A percentile compares a stretch with the other conserved stretches of the same genome.
Conservation (phyloP, 2,797 vertebrate genomes). For the Sebastes oblongus region DNA sequence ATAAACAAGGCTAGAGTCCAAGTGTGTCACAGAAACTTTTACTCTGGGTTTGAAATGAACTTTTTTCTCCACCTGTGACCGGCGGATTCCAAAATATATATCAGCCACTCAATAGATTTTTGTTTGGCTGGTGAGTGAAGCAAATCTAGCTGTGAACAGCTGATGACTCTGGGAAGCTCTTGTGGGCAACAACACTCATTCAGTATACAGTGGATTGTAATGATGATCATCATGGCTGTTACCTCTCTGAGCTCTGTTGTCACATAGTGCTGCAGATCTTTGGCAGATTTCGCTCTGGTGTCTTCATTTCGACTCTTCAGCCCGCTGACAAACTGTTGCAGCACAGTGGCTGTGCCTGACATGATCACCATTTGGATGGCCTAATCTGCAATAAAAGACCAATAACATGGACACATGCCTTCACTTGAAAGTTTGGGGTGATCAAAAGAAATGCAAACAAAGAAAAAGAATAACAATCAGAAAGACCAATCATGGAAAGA, state of each 20-base stretch:
- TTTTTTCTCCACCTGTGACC: too few relatives aligned
- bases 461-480: neutral
- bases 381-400: slow-evolving; percentile 19
- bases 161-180: neutral
- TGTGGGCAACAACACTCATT: neutral
- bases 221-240: neutral
- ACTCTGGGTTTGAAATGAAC: neutral
- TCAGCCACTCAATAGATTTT: too few relatives aligned
- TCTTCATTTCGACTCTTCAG: slow-evolving; percentile 97
- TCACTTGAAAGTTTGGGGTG: neutral
- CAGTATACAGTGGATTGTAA: neutral
- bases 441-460: neutral
- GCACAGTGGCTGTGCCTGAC: slow-evolving; percentile 92
- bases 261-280: slow-evolving; percentile 98
- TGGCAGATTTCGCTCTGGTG: slow-evolving; percentile 93
- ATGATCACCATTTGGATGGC: slow-evolving; percentile 82
- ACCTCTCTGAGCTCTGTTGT: slow-evolving; percentile 98
- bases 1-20: neutral
- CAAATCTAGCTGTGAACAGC: neutral
- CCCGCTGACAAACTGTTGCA: slow-evolving; percentile 95
- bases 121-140: too few relatives aligned
- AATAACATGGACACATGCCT: neutral
- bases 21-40: neutral
- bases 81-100: too few relatives aligned
- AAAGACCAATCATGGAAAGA: neutral